Conservation (phyloP, 1,140 invertebrate species). For the Aphelinus certus region DNA sequence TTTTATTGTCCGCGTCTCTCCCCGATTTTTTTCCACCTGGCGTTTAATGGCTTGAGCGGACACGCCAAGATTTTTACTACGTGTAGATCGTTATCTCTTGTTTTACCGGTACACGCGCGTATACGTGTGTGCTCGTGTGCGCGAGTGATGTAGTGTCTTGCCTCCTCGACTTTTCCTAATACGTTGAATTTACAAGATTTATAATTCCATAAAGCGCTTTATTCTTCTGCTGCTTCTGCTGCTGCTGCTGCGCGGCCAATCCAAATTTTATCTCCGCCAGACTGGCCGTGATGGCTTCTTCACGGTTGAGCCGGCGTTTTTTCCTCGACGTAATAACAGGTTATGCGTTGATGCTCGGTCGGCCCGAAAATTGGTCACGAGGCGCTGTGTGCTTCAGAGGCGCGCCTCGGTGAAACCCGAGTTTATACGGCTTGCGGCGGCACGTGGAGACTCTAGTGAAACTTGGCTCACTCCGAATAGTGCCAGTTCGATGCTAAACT, state of each 20-base stretch:
- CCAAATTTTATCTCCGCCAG: slow-evolving; percentile 21
- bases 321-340: slow-evolving; percentile 29
- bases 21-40: too few relatives aligned
- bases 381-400: neutral
- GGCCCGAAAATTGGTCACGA: slow-evolving; percentile 16
- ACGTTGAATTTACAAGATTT: slow-evolving; percentile 34
- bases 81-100: slow-evolving; percentile 34
- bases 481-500: too few relatives aligned
- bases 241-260: neutral
- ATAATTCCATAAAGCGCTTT: slow-evolving; percentile 23
- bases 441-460: slow-evolving; percentile 3
- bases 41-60: slow-evolving; percentile 12
- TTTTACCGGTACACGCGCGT: slow-evolving; percentile 8
- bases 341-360: neutral
- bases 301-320: neutral
- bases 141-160: slow-evolving; percentile 17
- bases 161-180: slow-evolving; percentile 33
- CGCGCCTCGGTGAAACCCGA: too few relatives aligned
- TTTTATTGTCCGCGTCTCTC: slow-evolving; percentile 31
- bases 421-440: too few relatives aligned
- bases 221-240: too few relatives aligned
- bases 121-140: too few relatives aligned
- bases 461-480: neutral
- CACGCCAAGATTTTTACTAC: slow-evolving; percentile 26
- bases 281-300: slow-evolving; percentile 24